Base-by-base conservation (phyloP, 2,797 vertebrate species). In the Vultur gryphus region DNA sequence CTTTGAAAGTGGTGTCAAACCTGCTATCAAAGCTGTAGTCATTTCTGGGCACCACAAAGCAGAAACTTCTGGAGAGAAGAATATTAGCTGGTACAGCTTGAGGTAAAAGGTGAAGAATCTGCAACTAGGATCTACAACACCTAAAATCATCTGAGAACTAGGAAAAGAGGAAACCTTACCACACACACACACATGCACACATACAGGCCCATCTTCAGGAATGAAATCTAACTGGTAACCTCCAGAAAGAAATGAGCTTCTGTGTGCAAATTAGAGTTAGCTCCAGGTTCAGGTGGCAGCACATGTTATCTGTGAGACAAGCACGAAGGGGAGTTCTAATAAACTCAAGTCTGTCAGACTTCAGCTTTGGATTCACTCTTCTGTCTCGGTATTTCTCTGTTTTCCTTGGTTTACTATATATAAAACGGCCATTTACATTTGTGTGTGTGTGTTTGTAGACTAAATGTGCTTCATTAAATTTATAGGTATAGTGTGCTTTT, bases 401-500 rank as follows among this genome's bases (percentile, higher is more conserved):
- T 73, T 77, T 76, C 41, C 46, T 75, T 41, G 2, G 39, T 79
- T 81, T 54, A 43, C 33, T 69, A 2, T 29, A 33, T 39, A n/a
- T 48, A 69, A 88, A 89, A 39, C 3, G 11, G 19, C n/a, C 39
- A 76, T 72, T 93, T 84, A 37, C 10, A 19, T 84, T 69, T 52
- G 15, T 70, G 19, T 25, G 21, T 61, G 41, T 57, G 54, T 59
- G 52, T 93, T 94, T 93, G 87, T 84, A 72, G 84, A 93, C 78
- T 94, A 69, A 92, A 62, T 14, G 46, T 46, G 43, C 73, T 93
- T 84, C 46, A 37, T 95, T 89, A 96, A 90, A 91, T 93, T 91
- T 94, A 93, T 90, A 73, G 59, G 28, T 79, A 66, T 14, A 66
- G 29, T 52, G 51, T 19, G 43, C 46, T 90, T 91, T 75, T 79